Conservation (phyloP, 2,797 vertebrate species). For the Leptodactylus fallax region DNA sequence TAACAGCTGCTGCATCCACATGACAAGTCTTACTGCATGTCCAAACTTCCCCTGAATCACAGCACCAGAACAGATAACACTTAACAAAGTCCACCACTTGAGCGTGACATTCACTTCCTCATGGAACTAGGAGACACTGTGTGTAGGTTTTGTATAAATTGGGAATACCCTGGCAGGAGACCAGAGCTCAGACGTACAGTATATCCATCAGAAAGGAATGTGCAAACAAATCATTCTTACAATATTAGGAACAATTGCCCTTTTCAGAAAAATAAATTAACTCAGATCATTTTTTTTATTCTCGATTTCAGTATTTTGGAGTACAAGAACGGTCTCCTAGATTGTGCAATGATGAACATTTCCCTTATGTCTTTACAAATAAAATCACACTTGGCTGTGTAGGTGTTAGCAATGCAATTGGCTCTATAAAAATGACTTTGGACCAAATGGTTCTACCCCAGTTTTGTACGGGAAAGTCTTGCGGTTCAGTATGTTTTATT, state of each 20-base stretch:
- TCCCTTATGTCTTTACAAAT: too few relatives aligned
- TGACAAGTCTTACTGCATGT: slow-evolving; percentile 22
- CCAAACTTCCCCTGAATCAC: slow-evolving; percentile 23
- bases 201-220: background rate
- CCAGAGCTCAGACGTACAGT: background rate
- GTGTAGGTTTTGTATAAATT: background rate
- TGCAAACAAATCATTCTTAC: background rate
- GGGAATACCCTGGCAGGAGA: background rate
- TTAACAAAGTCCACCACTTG: background rate
- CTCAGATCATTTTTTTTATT: background rate
- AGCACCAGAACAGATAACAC: background rate
- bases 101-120: background rate
- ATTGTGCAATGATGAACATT: too few relatives aligned
- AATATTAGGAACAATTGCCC: background rate
- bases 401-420: too few relatives aligned
- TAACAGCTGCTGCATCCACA: slow-evolving; percentile 38
- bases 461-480: too few relatives aligned
- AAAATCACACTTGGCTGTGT: too few relatives aligned
- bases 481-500: too few relatives aligned
- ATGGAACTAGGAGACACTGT: background rate
- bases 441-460: too few relatives aligned
- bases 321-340: background rate
- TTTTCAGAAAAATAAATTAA: background rate
- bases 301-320: background rate
- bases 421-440: too few relatives aligned